Conservation (phyloP, 2,113 vertebrate genomes). For the Engystomops pustulosus region DNA sequence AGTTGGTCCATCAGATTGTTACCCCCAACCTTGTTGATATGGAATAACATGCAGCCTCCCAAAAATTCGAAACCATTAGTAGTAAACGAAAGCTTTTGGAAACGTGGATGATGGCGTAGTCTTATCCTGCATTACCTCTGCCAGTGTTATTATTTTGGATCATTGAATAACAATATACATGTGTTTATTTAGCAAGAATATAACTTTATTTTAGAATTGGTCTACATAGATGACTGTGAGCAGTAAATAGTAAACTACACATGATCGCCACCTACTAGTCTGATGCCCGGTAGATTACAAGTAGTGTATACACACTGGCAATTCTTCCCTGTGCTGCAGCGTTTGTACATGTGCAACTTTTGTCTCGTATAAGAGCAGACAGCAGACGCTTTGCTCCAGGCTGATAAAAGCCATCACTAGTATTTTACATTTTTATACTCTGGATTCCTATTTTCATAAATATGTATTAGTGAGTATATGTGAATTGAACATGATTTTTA, state of each 20-base stretch:
- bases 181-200: neutral
- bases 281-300: neutral
- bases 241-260: no score
- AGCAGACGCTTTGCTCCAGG: conserved; percentile 28
- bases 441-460: conserved; percentile 36
- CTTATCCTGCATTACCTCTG: no score
- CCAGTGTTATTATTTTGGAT: no score
- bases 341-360: neutral
- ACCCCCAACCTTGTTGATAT: no score
- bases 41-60: no score
- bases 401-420: conserved; percentile 19
- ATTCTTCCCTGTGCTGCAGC: neutral
- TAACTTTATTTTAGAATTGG: neutral
- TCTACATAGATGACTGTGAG: no score
- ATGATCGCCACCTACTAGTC: no score
- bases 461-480: conserved; percentile 52
- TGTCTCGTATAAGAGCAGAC: conserved; percentile 15
- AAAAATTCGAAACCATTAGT: no score
- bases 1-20: no score
- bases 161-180: no score
- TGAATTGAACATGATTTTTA: conserved; percentile 48
- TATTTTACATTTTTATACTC: conserved; percentile 51
- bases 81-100: no score
- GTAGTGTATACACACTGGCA: neutral
- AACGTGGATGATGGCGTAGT: no score